Conservation (phyloP, 2,797 vertebrate genomes). For the Chloroceryle inda region DNA sequence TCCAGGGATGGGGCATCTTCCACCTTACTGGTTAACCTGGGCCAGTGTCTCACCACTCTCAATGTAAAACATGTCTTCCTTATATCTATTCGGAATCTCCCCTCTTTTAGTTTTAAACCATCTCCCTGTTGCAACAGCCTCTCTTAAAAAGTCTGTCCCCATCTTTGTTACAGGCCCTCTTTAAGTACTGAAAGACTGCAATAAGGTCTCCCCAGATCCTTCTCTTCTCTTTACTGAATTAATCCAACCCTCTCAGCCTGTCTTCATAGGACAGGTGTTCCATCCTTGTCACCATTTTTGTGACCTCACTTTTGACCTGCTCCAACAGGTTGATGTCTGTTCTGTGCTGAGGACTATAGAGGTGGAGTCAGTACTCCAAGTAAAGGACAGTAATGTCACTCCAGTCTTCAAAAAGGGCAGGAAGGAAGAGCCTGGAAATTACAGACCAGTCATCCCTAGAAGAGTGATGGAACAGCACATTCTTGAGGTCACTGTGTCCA, state of each 20-base stretch:
- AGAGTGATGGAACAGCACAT: no score
- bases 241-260: not conserved
- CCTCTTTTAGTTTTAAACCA: not conserved
- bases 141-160: not conserved
- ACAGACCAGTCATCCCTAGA: no score
- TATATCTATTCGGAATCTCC: not conserved
- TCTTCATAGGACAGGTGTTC: not conserved
- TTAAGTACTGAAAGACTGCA: not conserved
- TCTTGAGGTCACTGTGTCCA: no score
- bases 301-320: no score
- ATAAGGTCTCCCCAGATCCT: not conserved
- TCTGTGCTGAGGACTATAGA: not conserved
- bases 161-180: not conserved
- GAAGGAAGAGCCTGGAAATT: no score
- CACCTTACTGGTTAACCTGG: not conserved
- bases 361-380: not conserved
- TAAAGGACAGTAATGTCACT: not conserved
- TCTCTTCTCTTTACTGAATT: not conserved
- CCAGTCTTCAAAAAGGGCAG: no score
- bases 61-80: not conserved
- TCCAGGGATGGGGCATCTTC: not conserved
- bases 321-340: not conserved
- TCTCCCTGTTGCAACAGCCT: not conserved
- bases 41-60: fast-evolving
- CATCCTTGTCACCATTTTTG: not conserved